phyloP scores from a whole-genome alignment of 2,888 invertebrate genomes.

The Mystacides longicornis region DNA sequence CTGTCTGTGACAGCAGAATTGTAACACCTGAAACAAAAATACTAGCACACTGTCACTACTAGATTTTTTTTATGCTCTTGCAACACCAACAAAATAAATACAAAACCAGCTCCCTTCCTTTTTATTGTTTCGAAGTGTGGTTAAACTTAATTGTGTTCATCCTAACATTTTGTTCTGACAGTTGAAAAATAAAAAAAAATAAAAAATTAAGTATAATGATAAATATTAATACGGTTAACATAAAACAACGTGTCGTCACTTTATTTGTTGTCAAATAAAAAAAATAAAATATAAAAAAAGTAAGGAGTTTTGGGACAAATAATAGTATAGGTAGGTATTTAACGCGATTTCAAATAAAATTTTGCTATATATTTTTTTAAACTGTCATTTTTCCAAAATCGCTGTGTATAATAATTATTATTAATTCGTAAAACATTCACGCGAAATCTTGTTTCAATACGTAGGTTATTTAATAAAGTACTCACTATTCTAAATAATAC shows the following conservation, averaged over 20 bases:
- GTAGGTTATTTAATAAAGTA: too few species aligned
- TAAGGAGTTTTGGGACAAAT: too few species aligned
- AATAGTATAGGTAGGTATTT: too few species aligned
- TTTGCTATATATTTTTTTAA: too few species aligned
- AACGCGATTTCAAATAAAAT: too few species aligned
- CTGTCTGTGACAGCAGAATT: conserved; percentile 98
- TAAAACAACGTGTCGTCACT: neutral
- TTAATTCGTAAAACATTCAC: too few species aligned
- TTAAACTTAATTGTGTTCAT: neutral
- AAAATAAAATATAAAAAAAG: too few species aligned
- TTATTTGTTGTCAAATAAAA: too few species aligned
- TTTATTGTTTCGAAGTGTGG: neutral
- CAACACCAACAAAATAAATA: neutral
- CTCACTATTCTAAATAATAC: too few species aligned
- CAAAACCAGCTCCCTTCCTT: neutral
- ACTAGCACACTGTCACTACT: conserved; percentile 28
- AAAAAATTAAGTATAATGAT: neutral
- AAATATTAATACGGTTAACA: neutral
- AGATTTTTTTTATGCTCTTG: neutral
- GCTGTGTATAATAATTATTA: too few species aligned
- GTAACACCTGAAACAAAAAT: conserved; percentile 81
- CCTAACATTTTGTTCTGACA: neutral
- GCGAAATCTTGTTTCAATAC: too few species aligned
- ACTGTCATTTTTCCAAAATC: too few species aligned
- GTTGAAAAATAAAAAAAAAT: neutral